Evolutionary conservation across 2,797 vertebrate species (phyloP), one percentile per base, ranked within the genome.

Genomic region (Brachyrhaphis roseni): DNA sequence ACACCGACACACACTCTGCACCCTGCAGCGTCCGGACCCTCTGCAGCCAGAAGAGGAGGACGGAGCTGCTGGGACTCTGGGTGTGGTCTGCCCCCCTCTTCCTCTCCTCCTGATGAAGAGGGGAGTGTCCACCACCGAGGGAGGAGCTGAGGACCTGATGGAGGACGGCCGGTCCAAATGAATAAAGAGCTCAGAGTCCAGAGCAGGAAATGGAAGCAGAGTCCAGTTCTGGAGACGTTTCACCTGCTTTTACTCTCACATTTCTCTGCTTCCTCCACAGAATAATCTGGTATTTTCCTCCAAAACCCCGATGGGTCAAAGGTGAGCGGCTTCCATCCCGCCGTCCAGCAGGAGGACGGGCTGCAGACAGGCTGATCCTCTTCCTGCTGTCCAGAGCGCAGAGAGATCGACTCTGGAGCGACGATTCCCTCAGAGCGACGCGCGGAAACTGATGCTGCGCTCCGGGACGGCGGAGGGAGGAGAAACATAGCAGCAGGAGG

Each of bases 401-500:
- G 66, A 51, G 13, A 57, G 68, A 57, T 23, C 3, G 55, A 45
- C 45, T 57, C n/a, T 12, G 31, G 4, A 81, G 71, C 72, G 47
- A 76, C n/a, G 7, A 16, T 16, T 34, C 28, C 57, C 57, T 62
- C n/a, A 45, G 70, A 76, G 23, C 20, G 59, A 77, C 2, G 16
- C 26, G 76, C 75, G 46, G 47, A 77, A 78, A 28, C 55, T 57
- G 57, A 62, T 2, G 57, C 28, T 34, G 75, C 75, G 81, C 81
- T 83, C 66, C 86, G 75, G 83, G 72, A 55, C 80, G 76, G 66
- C 57, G 55, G 39, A 79, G 59, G 77, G 81, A 76, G 75, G 86
- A 91, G 94, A 92, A 93, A 92, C 92, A 89, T 82, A 90, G 80
- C 91, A 90, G 92, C 75, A 88, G 80, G 68, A 85, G 78, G 84